Evolutionary conservation across 1,140 invertebrate species (phyloP).

Genomic region (Linepithema humile): DNA sequence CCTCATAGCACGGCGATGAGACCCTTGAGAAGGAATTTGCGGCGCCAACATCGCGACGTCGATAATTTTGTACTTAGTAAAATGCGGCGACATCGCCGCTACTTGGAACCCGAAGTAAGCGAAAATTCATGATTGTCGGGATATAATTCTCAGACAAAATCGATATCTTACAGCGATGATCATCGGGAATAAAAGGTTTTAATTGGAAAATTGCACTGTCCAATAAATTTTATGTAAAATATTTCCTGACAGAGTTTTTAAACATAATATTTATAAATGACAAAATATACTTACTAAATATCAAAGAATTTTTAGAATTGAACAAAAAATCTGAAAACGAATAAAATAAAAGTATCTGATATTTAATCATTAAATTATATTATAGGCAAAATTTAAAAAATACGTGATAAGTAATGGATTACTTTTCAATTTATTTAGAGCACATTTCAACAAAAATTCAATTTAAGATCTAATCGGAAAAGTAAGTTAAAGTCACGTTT

Average conservation of each 20-base stretch:
- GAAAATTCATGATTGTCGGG: constrained; percentile 19
- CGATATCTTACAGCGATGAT: neutral
- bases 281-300: too few species aligned
- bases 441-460: too few species aligned
- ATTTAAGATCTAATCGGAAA: too few species aligned
- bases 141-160: constrained; percentile 22
- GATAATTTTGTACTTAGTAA: constrained; percentile 31
- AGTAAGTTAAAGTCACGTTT: neutral
- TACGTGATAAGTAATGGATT: too few species aligned
- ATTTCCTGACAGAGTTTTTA: neutral
- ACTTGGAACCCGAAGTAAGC: neutral
- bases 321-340: too few species aligned
- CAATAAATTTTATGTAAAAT: neutral
- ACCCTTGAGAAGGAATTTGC: constrained; percentile 24
- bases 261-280: neutral
- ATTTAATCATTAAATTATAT: too few species aligned
- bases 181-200: neutral
- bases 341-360: too few species aligned
- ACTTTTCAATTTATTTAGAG: too few species aligned
- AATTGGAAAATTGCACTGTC: neutral
- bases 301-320: too few species aligned
- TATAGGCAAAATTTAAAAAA: too few species aligned
- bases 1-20: constrained; percentile 1
- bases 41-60: neutral
- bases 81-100: neutral